phyloP scores from a whole-genome alignment of 2,797 vertebrate genomes.

The Danio jaintianensis region DNA sequence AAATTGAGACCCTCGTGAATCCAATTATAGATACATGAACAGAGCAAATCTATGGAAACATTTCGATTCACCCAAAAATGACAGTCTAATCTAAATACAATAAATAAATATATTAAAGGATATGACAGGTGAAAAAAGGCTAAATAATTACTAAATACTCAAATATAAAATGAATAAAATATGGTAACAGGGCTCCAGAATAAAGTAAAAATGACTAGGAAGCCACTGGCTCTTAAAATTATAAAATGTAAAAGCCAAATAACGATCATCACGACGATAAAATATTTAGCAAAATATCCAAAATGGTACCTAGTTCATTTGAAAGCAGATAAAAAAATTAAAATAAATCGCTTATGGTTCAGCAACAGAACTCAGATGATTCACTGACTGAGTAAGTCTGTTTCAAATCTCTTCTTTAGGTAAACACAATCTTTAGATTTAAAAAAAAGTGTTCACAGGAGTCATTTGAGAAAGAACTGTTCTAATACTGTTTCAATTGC shows the following conservation, averaged over 20 bases:
- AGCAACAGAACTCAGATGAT: background rate
- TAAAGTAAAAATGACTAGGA: background rate
- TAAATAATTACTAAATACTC: background rate
- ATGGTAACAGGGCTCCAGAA: constrained; percentile 3
- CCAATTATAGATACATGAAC: constrained; percentile 46
- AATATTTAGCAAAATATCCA: background rate
- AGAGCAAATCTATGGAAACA: constrained; percentile 51
- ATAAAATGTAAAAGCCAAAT: background rate
- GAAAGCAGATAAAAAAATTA: background rate
- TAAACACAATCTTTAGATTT: background rate
- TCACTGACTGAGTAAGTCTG: background rate
- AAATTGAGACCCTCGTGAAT: constrained; percentile 68
- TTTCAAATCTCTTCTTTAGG: background rate
- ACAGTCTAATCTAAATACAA: constrained; percentile 56
- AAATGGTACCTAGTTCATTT: background rate
- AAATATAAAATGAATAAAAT: constrained; percentile 3
- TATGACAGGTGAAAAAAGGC: background rate
- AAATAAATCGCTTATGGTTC: background rate
- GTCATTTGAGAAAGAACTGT: background rate
- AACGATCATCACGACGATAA: no score
- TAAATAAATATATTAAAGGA: constrained; percentile 17
- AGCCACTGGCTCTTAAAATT: background rate
- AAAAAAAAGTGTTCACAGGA: background rate
- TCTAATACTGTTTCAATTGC: background rate
- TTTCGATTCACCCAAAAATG: constrained; percentile 75